These are phyloP conservation scores for Seira ritae DNA, from an alignment of 2,888 invertebrate species.

Conservation along the genomic window DNA sequence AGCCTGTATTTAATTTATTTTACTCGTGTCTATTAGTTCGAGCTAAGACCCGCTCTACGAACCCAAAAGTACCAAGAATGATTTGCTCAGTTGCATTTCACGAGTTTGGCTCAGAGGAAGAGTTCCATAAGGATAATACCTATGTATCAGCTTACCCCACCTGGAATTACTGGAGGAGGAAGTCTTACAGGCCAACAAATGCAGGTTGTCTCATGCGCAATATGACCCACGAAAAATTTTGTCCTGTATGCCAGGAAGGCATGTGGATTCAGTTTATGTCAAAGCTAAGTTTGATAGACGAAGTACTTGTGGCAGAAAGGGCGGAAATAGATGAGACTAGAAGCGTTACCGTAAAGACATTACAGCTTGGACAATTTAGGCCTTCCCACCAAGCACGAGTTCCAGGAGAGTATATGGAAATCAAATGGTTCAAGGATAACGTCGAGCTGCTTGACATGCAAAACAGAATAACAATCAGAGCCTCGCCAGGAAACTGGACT, in stretches of 20 bases:
- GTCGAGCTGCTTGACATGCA: constrained; percentile 43
- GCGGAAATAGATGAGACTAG: constrained; percentile 42
- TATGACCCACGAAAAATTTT: constrained; percentile 67
- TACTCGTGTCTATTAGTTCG: constrained; percentile 37
- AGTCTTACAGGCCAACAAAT: constrained; percentile 69
- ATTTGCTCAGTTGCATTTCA: constrained; percentile 67
- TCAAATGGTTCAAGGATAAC: constrained; percentile 58
- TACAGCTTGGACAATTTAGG: constrained; percentile 66
- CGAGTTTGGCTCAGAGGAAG: constrained; percentile 64
- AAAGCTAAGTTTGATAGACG: constrained; percentile 71
- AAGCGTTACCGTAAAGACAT: constrained; percentile 57
- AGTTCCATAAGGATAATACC: constrained; percentile 48
- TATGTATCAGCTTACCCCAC: constrained; percentile 68
- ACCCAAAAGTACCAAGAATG: constrained; percentile 69
- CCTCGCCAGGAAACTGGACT: constrained; percentile 53
- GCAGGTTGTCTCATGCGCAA: constrained; percentile 70
- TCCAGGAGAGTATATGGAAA: constrained; percentile 58
- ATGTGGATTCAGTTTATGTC: constrained; percentile 71
- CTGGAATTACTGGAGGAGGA: constrained; percentile 51
- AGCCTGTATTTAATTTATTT: too few species aligned
- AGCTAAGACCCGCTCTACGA: constrained; percentile 64
- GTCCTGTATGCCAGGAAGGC: constrained; percentile 69
- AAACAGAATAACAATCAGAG: constrained; percentile 55
- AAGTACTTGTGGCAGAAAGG: constrained; percentile 46
- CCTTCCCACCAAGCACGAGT: constrained; percentile 64